Base-by-base conservation (phyloP, 53 echinoderm and acorn worm species). In the Crossaster papposus region DNA sequence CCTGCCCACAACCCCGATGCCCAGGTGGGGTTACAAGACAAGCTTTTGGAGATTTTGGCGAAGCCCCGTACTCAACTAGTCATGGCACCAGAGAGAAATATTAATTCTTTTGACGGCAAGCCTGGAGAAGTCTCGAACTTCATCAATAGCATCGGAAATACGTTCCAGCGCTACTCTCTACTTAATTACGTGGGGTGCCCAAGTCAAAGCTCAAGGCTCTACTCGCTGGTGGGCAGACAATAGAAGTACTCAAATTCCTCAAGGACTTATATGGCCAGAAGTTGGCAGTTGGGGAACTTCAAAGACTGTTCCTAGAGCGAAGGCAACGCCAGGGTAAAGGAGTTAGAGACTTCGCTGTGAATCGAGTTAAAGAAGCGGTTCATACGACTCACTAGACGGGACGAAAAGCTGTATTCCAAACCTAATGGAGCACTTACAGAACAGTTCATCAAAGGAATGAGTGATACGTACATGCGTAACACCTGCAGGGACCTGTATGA, bases 301-400 rank as follows among this genome's bases (percentile, higher is more conserved):
- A 91, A 34, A 72, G 79, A 44, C 24, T 91, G 24, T 91, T 91
- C 85, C 51, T 91, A 3, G 78, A 77, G 64, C 84, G 85, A 15
- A 76, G 26, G 22, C 91, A 91, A 34, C 51, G 50, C 30, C 37
- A 38, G n/a, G 79, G 84, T 9, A 78, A 91, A 34, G 13, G 33
- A 2, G 30, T 91, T 14, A 26, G 91, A 44, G 91, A 91, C 30
- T 85, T 70, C 36, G 85, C 91, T 18, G 50, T 78, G 2, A 85
- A 91, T 14, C 63, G n/a, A n/a, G n/a, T n/a, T 91, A 2, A 85
- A 91, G 23, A 62, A 77, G 53, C 74, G 85, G 11, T 91, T 91
- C 77, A 32, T 83, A 10, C 64, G 63, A 5, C 91, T 91, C 0
- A 83, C 58, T 3, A 32, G 65, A 2, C 38, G 77, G n/a, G 85